A percentile compares a stretch with the other conserved stretches of the same genome.
Conservation (phyloP, 2,797 vertebrate genomes). For the Acipenser ruthenus region DNA sequence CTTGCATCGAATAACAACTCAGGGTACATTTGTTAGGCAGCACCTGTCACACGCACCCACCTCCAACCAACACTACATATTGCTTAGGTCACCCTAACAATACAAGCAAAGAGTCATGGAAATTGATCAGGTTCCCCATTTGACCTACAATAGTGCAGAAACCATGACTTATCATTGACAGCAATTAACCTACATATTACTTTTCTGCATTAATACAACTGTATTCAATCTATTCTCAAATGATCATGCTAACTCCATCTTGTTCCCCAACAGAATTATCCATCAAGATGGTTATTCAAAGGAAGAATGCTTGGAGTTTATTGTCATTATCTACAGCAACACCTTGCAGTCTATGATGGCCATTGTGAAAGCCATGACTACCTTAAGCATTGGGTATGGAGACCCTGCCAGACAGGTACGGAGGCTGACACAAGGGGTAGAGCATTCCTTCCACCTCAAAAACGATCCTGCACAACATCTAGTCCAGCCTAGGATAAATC, state of each 20-base stretch:
- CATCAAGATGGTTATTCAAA: slow-evolving; percentile 92
- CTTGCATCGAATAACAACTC: too few species aligned
- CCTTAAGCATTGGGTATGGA: slow-evolving; percentile 78
- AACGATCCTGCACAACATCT: background rate
- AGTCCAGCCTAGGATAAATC: too few species aligned
- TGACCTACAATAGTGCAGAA: too few species aligned
- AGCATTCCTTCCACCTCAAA: background rate
- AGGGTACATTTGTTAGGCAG: too few species aligned
- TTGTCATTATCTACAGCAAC: slow-evolving; percentile 95
- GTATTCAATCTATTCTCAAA: background rate
- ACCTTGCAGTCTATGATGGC: slow-evolving; percentile 91
- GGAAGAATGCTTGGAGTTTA: slow-evolving; percentile 91
- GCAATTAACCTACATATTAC: background rate
- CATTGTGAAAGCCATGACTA: slow-evolving; percentile 87
- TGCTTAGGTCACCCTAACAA: too few species aligned
- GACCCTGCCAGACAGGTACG: slow-evolving; percentile 77
- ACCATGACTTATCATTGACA: too few species aligned
- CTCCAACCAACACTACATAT: too few species aligned
- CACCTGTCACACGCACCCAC: too few species aligned
- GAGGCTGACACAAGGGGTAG: background rate
- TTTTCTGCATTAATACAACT: background rate
- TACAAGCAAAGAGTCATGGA: too few species aligned
- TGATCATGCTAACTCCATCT: background rate
- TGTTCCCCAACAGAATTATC: slow-evolving; percentile 74
- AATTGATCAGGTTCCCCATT: too few species aligned